These are phyloP conservation scores for Sceloporus undulatus DNA, from an alignment of 2,113 vertebrate genomes.

Conservation along the genomic window DNA sequence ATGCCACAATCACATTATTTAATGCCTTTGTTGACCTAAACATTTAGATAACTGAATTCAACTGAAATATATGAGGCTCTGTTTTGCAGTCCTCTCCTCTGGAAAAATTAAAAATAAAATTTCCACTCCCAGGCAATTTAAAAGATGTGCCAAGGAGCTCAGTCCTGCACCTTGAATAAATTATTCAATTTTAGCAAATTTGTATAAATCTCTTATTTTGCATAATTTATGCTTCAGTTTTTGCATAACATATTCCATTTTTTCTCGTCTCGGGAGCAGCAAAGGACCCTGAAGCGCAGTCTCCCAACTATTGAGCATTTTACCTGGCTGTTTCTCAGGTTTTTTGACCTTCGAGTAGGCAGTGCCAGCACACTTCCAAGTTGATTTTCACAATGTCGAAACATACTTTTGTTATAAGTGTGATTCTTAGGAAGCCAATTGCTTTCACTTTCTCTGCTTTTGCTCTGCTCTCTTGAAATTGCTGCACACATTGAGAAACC, in stretches of 20 bases:
- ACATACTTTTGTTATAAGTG: background rate
- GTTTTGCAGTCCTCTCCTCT: background rate
- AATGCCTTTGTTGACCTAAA: background rate
- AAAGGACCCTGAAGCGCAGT: background rate
- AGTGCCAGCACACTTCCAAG: background rate
- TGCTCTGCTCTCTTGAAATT: background rate
- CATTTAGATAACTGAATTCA: background rate
- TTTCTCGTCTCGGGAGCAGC: background rate
- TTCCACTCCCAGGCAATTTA: background rate
- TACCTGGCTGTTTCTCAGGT: background rate
- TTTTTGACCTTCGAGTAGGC: background rate
- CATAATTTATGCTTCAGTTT: background rate
- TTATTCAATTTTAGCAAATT: background rate
- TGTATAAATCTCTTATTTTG: background rate
- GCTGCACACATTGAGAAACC: too few relatives aligned
- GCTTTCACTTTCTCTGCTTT: background rate
- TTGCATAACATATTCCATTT: background rate
- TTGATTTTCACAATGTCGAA: background rate
- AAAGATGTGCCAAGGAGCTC: background rate
- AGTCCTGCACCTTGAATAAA: background rate
- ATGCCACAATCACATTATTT: background rate
- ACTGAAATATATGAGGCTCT: background rate
- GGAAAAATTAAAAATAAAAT: background rate
- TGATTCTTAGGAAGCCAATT: background rate
- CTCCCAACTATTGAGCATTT: background rate